Conservation (phyloP, 2,797 vertebrate species). For the Cheirogaleus major region DNA sequence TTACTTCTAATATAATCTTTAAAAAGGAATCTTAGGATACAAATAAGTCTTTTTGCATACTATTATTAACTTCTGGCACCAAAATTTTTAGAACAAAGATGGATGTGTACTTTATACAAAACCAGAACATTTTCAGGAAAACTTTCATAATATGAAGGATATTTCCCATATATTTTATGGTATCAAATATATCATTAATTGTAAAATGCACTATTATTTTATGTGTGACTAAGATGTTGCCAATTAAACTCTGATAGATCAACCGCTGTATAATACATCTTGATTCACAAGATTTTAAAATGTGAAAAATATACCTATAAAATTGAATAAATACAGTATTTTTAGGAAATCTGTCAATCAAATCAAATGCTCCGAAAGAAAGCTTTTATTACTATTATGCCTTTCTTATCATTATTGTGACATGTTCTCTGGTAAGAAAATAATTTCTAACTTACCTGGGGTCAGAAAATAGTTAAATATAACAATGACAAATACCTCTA, state of each 20-base stretch:
- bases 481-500: background rate
- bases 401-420: background rate
- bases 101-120: background rate
- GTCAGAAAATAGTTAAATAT: background rate
- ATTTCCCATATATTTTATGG: background rate
- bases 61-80: background rate
- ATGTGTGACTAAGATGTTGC: background rate
- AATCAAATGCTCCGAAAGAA: background rate
- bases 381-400: background rate
- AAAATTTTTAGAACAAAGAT: background rate
- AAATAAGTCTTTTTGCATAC: background rate
- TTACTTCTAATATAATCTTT: background rate
- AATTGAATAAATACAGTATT: background rate
- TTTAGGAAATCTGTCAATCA: constrained; percentile 19
- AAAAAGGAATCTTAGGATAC: background rate
- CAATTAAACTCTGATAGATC: background rate
- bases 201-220: background rate
- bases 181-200: background rate
- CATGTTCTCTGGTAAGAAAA: background rate
- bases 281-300: background rate
- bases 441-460: background rate
- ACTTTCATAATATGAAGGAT: background rate
- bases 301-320: background rate
- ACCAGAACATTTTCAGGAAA: background rate
- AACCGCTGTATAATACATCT: background rate